Percentiles rank a stretch among this genome's conserved stretches.
These are phyloP conservation scores for Acrossocheilus fasciatus DNA, from an alignment of 2,797 vertebrate genomes.

Conservation along the genomic window DNA sequence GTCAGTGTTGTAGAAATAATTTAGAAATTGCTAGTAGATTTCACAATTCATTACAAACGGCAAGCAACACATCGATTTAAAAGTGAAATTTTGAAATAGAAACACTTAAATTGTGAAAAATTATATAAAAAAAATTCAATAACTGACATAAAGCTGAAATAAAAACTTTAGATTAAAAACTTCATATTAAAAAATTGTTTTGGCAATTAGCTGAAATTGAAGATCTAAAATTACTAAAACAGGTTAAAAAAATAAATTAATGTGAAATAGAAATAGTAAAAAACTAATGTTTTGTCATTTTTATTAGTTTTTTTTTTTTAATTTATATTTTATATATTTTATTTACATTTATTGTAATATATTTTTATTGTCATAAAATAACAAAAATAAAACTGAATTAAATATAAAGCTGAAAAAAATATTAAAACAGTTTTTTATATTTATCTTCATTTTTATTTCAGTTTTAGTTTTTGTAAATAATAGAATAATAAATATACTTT, in stretches of 20 bases:
- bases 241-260: background rate
- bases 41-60: background rate
- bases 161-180: no score
- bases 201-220: background rate
- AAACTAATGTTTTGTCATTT: background rate
- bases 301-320: no score
- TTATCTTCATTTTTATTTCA: background rate
- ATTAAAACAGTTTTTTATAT: background rate
- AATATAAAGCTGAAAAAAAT: background rate
- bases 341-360: background rate
- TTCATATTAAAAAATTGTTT: background rate
- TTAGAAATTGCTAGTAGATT: background rate
- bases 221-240: background rate
- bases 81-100: background rate
- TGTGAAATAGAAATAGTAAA: background rate
- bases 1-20: background rate
- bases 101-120: background rate
- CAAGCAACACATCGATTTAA: background rate
- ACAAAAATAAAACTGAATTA: background rate
- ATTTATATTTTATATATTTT: background rate
- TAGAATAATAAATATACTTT: background rate
- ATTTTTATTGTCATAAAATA: background rate
- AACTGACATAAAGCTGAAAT: background rate
- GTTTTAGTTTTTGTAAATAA: background rate
- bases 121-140: background rate